Conservation (phyloP, 2,113 vertebrate species). For the Elachura formosa region DNA sequence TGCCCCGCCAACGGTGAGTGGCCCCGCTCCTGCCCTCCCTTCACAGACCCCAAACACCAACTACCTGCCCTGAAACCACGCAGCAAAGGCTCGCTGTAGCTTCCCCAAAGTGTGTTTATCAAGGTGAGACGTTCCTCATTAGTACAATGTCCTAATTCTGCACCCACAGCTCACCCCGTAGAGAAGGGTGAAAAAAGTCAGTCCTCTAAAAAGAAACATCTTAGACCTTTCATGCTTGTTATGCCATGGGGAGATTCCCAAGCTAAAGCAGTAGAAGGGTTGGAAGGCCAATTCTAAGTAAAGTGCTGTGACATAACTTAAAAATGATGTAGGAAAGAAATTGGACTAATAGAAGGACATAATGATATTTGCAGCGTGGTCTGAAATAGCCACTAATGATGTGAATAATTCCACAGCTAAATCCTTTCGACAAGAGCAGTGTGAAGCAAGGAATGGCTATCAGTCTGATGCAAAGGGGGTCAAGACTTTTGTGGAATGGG, state of each 20-base stretch:
- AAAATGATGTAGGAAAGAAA: background rate
- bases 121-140: background rate
- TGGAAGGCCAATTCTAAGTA: background rate
- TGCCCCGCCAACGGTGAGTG: slow-evolving; percentile 81
- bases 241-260: background rate
- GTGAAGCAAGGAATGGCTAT: slow-evolving; percentile 92
- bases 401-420: slow-evolving; percentile 76
- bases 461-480: slow-evolving; percentile 94
- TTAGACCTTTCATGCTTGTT: background rate
- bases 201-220: background rate
- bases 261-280: background rate
- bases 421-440: slow-evolving; percentile 92
- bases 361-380: background rate
- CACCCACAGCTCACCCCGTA: accelerated
- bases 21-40: background rate
- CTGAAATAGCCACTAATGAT: background rate
- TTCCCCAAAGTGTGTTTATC: background rate
- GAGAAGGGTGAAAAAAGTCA: background rate
- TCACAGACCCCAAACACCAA: background rate
- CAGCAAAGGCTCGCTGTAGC: background rate
- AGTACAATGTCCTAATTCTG: background rate
- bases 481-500: slow-evolving; percentile 95
- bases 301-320: background rate
- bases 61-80: background rate
- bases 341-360: background rate